phyloP scores from a whole-genome alignment of 1,140 invertebrate species.

The Linepithema humile region DNA sequence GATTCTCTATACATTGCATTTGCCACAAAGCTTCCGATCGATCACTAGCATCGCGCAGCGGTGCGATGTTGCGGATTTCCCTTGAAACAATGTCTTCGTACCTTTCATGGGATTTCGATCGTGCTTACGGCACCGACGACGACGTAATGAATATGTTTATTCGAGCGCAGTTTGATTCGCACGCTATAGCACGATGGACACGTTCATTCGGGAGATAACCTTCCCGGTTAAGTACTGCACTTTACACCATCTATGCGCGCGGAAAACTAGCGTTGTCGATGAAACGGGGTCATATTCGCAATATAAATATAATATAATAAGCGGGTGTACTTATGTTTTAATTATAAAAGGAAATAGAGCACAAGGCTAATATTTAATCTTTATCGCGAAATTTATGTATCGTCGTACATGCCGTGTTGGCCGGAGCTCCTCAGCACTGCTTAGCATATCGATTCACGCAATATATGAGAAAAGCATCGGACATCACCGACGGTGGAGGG shows the following conservation, averaged over 20 bases:
- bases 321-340: conserved; percentile 14
- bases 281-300: conserved; percentile 18
- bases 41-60: neutral
- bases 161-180: conserved; percentile 71
- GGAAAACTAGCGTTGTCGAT: conserved; percentile 6
- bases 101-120: conserved; percentile 59
- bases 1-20: neutral
- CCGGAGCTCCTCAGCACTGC: neutral
- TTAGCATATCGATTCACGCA: conserved; percentile 28
- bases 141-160: conserved; percentile 75
- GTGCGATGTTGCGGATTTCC: conserved; percentile 21
- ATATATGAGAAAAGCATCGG: conserved; percentile 7
- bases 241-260: conserved; percentile 24
- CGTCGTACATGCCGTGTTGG: neutral
- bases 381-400: conserved; percentile 32
- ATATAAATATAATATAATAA: conserved; percentile 12
- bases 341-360: conserved; percentile 29
- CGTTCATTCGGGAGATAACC: neutral
- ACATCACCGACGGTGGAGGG: neutral
- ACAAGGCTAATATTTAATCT: conserved; percentile 23
- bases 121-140: conserved; percentile 41
- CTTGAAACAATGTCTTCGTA: conserved; percentile 45
- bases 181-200: conserved; percentile 66
- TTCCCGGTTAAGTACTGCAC: conserved; percentile 41
- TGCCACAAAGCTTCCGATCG: conserved; percentile 23